Conservation (phyloP, 2,888 invertebrate species). For the Keiferia lycopersicella region DNA sequence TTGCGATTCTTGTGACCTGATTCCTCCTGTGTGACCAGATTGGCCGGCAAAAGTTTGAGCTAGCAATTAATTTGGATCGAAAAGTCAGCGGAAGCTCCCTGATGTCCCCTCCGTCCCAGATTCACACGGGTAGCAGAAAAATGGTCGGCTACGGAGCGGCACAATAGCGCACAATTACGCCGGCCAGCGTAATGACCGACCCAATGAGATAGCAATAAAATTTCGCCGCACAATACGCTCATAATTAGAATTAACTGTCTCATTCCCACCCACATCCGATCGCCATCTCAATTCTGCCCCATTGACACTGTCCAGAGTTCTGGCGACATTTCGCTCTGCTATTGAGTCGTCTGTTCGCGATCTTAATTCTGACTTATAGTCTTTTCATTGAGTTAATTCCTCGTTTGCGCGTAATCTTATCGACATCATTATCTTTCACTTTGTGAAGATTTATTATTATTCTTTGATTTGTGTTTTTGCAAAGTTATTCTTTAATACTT, state of each 20-base stretch:
- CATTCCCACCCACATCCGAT: constrained; percentile 73
- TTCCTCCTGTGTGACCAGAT: not conserved
- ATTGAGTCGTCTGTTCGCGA: constrained; percentile 25
- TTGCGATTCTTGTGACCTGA: not conserved
- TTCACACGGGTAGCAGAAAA: constrained; percentile 75
- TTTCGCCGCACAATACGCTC: constrained; percentile 73
- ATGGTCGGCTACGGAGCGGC: constrained; percentile 53
- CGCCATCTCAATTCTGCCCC: constrained; percentile 57
- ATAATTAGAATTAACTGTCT: constrained; percentile 81
- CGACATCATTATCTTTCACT: constrained; percentile 13
- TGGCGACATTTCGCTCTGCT: constrained; percentile 34
- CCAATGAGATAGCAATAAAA: constrained; percentile 80
- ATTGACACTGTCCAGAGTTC: constrained; percentile 57
- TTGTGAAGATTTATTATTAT: constrained; percentile 24
- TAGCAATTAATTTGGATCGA: constrained; percentile 39
- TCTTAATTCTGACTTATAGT: constrained; percentile 50
- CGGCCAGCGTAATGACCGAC: constrained; percentile 63
- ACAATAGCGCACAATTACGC: constrained; percentile 77
- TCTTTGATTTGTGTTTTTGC: constrained; percentile 27
- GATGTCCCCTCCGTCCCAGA: constrained; percentile 58
- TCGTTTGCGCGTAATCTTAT: constrained; percentile 33
- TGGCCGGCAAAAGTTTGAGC: constrained; percentile 14
- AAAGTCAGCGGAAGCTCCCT: constrained; percentile 50
- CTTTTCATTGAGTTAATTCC: constrained; percentile 45
- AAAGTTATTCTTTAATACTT: not conserved